Evolutionary conservation across 2,797 vertebrate species (phyloP), one percentile per base, ranked within the genome.

Genomic region (Sebastes itinus): DNA sequence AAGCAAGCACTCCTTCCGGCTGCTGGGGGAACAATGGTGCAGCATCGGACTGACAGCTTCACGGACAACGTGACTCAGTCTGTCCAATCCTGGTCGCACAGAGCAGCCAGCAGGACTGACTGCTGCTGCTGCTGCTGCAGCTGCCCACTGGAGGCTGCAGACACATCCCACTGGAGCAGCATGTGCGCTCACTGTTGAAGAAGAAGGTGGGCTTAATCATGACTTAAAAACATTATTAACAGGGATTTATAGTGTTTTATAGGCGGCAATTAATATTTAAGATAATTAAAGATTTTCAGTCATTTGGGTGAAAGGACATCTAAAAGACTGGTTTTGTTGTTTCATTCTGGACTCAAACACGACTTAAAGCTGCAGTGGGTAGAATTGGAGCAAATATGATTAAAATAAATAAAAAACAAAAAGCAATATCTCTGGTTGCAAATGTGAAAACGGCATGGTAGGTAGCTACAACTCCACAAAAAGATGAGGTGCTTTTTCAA

Each of bases 21-120:
- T 92, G 89, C 93, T 89, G 74, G 2, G 87, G 92, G 93, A 96
- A 96, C 95, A 96, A 96, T 96, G 95, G 95, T 95, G 95, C 94
- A 91, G 94, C 91, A 93, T 87, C 82, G 88, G 85, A 84, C 90
- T 92, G 94, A 94, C 94, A 92, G 94, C 87, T 92, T 61, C 88
- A 38, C 88, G 83, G 77, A 80, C 91, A 93, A 95, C 95, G 95
- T 96, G 94, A 95, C 93, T 87, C 6, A 1, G 77, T 84, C 85
- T 22, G 92, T 83, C 95, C 95, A 96, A 96, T 96, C 94, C 88
- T 9, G 82, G 73, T 20, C 67, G 46, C 25, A 38, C 52, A 62
- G 71, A 75, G 18, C 84, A 42, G 38, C 38, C 38, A 76, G 78
- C 32, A 76, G 78, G 86, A 88, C 63, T 33, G 49, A 91, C 93